phyloP scores from a whole-genome alignment of 2,797 vertebrate genomes.

The Helicolenus hilgendorfi region DNA sequence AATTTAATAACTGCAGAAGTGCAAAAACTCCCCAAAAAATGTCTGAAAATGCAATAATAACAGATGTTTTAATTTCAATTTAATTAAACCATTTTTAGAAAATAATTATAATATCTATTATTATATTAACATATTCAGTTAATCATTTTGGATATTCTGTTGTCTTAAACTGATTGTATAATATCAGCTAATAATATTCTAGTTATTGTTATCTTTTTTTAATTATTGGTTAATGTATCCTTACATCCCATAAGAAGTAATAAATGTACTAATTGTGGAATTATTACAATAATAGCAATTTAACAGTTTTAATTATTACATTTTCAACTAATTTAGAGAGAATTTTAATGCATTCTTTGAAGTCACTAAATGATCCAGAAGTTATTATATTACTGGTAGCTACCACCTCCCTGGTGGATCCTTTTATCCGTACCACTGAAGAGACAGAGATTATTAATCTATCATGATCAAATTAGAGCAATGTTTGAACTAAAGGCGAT shows the following conservation, averaged over 20 bases:
- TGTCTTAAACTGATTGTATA: constrained; percentile 2
- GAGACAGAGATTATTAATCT: constrained; percentile 37
- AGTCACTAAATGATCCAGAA: constrained; percentile 47
- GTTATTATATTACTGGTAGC: constrained; percentile 24
- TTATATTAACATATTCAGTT: neutral
- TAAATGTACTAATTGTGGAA: constrained; percentile 34
- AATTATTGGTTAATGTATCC: constrained; percentile 32
- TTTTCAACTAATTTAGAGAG: constrained; percentile 30
- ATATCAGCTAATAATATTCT: constrained; percentile 7
- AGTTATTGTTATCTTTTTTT: neutral
- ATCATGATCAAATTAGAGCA: constrained; percentile 35
- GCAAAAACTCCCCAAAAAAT: constrained; percentile 23
- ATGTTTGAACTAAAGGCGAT: constrained; percentile 13
- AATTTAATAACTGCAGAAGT: constrained; percentile 28
- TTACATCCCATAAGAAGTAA: constrained; percentile 11
- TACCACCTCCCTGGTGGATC: constrained; percentile 24
- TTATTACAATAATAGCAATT: constrained; percentile 17
- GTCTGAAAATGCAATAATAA: constrained; percentile 16
- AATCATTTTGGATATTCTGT: neutral
- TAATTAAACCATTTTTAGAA: neutral
- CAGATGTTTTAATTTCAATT: neutral
- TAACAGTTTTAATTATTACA: constrained; percentile 48
- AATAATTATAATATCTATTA: neutral
- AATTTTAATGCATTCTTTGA: constrained; percentile 47
- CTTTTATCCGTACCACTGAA: constrained; percentile 35